phyloP scores from a whole-genome alignment of 2,113 vertebrate genomes.

The Harpagus bidentatus region DNA sequence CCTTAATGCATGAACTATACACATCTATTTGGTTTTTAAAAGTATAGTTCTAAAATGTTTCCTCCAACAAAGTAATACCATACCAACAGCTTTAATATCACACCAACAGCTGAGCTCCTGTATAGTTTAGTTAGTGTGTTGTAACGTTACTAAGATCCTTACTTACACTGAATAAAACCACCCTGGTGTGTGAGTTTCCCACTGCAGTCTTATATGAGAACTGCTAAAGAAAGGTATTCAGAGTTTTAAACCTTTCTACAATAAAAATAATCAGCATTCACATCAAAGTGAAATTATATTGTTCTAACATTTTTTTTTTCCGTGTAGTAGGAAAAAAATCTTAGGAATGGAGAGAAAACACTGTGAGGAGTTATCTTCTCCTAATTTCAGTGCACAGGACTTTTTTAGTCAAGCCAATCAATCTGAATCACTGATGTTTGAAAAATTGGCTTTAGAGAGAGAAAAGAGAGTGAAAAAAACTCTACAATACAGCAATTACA shows the following conservation, averaged over 20 bases:
- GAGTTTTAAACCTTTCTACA: neutral
- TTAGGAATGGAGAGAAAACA: slow-evolving; percentile 12
- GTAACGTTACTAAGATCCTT: neutral
- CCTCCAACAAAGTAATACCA: neutral
- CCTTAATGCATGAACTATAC: neutral
- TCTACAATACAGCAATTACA: neutral
- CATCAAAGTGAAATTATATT: neutral
- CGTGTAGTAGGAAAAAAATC: neutral
- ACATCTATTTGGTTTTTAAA: neutral
- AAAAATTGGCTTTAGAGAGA: slow-evolving; percentile 22
- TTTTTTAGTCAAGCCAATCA: slow-evolving; percentile 9
- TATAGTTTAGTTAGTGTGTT: neutral
- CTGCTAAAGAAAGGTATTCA: neutral
- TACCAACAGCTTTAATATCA: neutral
- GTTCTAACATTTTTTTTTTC: neutral
- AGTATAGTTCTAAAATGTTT: neutral
- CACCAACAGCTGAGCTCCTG: neutral
- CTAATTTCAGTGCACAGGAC: slow-evolving; percentile 38
- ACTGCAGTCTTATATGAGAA: neutral
- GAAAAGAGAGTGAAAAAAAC: neutral
- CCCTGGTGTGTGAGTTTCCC: neutral
- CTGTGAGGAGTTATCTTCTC: slow-evolving; percentile 53
- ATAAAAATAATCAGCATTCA: neutral
- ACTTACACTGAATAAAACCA: neutral
- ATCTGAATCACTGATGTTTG: neutral